A percentile compares a stretch with the other conserved stretches of the same genome.
Conservation (phyloP, 2,888 invertebrate genomes). For the Azorinus chamasolen region DNA sequence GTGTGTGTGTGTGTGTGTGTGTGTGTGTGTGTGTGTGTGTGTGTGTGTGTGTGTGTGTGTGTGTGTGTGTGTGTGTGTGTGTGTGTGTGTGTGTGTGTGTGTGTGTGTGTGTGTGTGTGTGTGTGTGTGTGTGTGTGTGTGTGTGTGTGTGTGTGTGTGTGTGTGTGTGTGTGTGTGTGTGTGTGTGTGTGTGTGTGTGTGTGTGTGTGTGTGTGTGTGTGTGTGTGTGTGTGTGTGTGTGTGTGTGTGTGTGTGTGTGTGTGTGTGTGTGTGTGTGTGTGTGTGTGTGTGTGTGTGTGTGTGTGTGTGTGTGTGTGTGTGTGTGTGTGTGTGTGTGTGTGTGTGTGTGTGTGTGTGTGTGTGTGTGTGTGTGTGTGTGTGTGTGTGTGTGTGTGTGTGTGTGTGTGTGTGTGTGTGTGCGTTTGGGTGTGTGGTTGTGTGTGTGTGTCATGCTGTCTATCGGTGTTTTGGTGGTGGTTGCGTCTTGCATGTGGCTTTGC, state of each 20-base stretch:
- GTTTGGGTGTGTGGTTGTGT: too few relatives aligned
- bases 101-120: conserved; percentile 13
- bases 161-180: conserved; percentile 13
- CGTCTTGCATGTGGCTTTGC: too few relatives aligned
- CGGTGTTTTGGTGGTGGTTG: too few relatives aligned
- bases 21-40: too few relatives aligned
- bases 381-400: conserved; percentile 10
- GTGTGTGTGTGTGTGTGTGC: conserved; percentile 11
- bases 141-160: conserved; percentile 13
- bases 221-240: conserved; percentile 13
- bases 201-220: conserved; percentile 13
- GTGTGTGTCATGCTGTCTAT: too few relatives aligned
- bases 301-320: conserved; percentile 13
- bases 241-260: conserved; percentile 13
- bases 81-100: conserved; percentile 13
- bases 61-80: neutral
- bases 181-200: conserved; percentile 13
- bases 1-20: too few relatives aligned
- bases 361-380: conserved; percentile 13
- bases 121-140: conserved; percentile 13
- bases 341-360: conserved; percentile 13
- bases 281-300: conserved; percentile 13
- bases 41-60: too few relatives aligned
- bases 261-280: conserved; percentile 13
- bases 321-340: conserved; percentile 13